A percentile compares a stretch with the other conserved stretches of the same genome.
Conservation (phyloP, 2,113 vertebrate species). For the Carassius auratus region DNA sequence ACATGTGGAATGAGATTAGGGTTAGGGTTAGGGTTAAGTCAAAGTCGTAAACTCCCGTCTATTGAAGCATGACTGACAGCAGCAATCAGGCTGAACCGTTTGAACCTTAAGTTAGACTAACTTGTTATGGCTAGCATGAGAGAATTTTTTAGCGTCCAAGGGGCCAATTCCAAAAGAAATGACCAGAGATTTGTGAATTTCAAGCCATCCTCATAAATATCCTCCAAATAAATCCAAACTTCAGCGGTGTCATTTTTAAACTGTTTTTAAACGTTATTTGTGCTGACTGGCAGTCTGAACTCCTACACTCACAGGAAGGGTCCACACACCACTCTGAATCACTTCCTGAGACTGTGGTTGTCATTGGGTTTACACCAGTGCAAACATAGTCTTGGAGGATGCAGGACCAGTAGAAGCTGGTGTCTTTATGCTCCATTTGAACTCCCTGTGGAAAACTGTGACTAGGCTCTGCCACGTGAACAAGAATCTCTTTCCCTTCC, state of each 20-base stretch:
- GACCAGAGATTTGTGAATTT: constrained; percentile 13
- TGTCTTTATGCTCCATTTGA: background rate
- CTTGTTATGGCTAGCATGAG: background rate
- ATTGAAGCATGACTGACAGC: background rate
- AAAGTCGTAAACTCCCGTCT: background rate
- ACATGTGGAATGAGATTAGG: background rate
- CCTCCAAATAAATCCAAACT: background rate
- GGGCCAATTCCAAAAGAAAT: background rate
- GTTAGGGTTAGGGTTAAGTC: background rate
- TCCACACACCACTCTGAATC: constrained; percentile 6
- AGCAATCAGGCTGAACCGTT: background rate
- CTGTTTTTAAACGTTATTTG: constrained; percentile 11
- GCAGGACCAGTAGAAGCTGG: background rate
- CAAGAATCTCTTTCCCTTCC: background rate
- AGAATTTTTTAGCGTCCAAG: background rate
- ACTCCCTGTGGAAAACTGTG: constrained; percentile 11
- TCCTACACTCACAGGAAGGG: constrained; percentile 34
- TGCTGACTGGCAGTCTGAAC: constrained; percentile 13
- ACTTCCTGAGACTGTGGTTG: constrained; percentile 24
- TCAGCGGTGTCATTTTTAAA: background rate
- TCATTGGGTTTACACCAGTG: constrained; percentile 17
- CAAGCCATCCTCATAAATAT: background rate
- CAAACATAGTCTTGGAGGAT: constrained; percentile 32
- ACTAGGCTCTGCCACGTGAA: background rate
- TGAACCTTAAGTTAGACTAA: background rate